Evolutionary conservation across 2,797 vertebrate species (phyloP).

Genomic region (Catostomus latipinnis): DNA sequence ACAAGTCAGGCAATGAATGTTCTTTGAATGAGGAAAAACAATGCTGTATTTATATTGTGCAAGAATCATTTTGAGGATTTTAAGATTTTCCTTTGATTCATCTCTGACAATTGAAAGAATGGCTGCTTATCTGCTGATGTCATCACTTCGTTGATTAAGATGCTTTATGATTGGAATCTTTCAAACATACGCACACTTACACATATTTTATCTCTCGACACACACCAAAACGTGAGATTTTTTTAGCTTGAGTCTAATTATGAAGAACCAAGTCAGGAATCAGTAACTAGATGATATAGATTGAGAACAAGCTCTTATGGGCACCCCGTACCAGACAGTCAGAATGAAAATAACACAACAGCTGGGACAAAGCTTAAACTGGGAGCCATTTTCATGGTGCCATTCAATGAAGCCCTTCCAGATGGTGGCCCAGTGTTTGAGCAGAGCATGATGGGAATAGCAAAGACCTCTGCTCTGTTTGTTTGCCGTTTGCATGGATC

Average conservation of each 20-base stretch:
- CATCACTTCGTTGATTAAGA: slow-evolving; percentile 52
- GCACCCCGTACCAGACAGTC: neutral
- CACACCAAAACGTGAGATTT: neutral
- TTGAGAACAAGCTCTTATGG: neutral
- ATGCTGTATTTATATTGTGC: slow-evolving; percentile 20
- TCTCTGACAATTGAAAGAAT: neutral
- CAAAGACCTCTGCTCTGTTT: slow-evolving; percentile 55
- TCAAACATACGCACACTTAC: slow-evolving; percentile 16
- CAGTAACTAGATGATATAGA: neutral
- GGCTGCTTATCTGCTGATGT: slow-evolving; percentile 3
- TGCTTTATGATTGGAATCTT: slow-evolving; percentile 36
- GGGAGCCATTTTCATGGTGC: slow-evolving; percentile 30
- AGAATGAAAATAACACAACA: slow-evolving; percentile 30
- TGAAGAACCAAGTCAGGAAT: slow-evolving; percentile 4
- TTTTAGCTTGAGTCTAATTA: neutral
- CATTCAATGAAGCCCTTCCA: slow-evolving; percentile 48
- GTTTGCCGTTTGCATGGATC: slow-evolving; percentile 54
- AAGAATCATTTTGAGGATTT: slow-evolving; percentile 8
- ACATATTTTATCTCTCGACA: neutral
- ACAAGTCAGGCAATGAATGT: no score
- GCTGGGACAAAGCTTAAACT: slow-evolving; percentile 43
- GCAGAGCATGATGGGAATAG: slow-evolving; percentile 58
- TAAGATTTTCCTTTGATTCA: no score
- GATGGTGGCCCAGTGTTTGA: slow-evolving; percentile 56
- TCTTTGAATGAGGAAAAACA: slow-evolving; percentile 29